Conservation (phyloP, 2,113 vertebrate species). For the Calidris pugnax region DNA sequence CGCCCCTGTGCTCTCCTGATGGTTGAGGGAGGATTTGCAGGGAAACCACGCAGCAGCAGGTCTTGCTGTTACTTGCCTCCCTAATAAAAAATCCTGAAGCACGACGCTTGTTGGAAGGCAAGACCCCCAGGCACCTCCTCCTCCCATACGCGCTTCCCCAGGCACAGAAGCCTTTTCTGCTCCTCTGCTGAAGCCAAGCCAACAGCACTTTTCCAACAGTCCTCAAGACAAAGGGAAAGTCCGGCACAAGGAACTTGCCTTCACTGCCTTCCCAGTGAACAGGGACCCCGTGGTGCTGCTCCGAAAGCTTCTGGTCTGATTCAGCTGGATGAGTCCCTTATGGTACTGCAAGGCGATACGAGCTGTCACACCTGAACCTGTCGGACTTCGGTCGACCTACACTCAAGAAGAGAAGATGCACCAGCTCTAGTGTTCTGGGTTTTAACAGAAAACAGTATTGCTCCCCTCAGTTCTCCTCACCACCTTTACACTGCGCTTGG, state of each 20-base stretch:
- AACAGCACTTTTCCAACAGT: not conserved
- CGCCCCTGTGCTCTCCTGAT: not conserved
- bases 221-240: not conserved
- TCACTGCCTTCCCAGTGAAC: constrained; percentile 88
- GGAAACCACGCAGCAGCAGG: not conserved
- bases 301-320: constrained; percentile 85
- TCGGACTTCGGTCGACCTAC: constrained; percentile 93
- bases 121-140: not conserved
- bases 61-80: not conserved
- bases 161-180: not conserved
- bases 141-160: not conserved
- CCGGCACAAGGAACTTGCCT: constrained; percentile 69
- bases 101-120: not conserved
- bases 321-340: constrained; percentile 86
- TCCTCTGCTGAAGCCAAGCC: not conserved
- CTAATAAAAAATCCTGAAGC: not conserved
- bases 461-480: not conserved
- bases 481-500: not conserved
- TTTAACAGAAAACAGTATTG: not conserved
- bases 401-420: not conserved
- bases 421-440: not conserved
- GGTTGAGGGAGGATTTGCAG: not conserved
- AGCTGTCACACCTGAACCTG: constrained; percentile 93
- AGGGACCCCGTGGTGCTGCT: constrained; percentile 86
- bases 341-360: constrained; percentile 91